A percentile compares a stretch with the other conserved stretches of the same genome.
These are phyloP conservation scores for Euphydryas editha DNA, from an alignment of 2,888 invertebrate species.

Conservation along the genomic window DNA sequence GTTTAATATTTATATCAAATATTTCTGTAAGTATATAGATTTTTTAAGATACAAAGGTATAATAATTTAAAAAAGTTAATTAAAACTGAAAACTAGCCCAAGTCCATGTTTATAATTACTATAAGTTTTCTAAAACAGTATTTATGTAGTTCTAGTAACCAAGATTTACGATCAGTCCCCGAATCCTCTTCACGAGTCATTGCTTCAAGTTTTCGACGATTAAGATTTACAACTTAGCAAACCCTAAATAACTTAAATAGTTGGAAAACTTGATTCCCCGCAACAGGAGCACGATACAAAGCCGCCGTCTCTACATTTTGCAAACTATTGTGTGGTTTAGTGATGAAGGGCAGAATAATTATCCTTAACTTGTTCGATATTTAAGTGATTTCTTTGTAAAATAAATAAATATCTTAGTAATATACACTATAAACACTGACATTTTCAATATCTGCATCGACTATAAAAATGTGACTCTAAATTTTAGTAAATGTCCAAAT, in stretches of 20 bases:
- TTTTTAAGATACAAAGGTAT: too few species aligned
- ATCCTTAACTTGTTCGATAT: not conserved
- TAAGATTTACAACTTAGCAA: constrained; percentile 75
- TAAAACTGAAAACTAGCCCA: too few species aligned
- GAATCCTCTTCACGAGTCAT: constrained; percentile 68
- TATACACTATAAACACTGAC: too few species aligned
- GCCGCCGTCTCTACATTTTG: constrained; percentile 12
- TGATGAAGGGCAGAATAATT: not conserved
- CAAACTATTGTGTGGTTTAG: constrained; percentile 7
- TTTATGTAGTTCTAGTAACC: constrained; percentile 16
- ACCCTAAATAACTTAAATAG: constrained; percentile 77
- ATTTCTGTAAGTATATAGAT: too few species aligned
- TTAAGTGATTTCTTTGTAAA: not conserved
- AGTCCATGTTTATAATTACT: not conserved
- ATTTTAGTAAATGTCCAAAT: too few species aligned
- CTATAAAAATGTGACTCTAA: too few species aligned
- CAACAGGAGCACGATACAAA: constrained; percentile 14
- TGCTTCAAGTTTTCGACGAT: constrained; percentile 70
- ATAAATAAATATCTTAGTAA: too few species aligned
- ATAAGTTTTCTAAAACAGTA: not conserved
- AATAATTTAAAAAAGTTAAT: too few species aligned
- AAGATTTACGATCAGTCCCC: constrained; percentile 69
- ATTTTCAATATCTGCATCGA: too few species aligned
- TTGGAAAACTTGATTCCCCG: constrained; percentile 46
- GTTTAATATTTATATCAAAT: too few species aligned